Percentiles rank a stretch among this genome's conserved stretches.
Evolutionary conservation across 23 tunicate species (phyloP).

Genomic region (Pegea sp.): DNA sequence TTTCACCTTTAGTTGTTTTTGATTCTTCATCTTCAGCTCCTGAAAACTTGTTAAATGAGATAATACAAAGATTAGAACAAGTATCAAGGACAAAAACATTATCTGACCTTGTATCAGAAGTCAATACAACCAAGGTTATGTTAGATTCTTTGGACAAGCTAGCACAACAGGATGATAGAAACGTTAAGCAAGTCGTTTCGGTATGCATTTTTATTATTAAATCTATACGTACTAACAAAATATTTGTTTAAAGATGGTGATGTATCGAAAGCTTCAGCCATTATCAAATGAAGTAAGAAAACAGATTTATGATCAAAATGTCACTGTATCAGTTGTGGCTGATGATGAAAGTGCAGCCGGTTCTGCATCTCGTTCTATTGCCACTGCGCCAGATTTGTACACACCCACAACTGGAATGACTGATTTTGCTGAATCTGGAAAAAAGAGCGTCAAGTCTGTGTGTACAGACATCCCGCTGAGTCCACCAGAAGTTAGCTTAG

Average conservation of each 20-base stretch:
- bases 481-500: not conserved
- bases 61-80: not conserved
- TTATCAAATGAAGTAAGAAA: not conserved
- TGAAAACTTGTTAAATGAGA: no score
- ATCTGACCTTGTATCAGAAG: not conserved
- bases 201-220: not conserved
- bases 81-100: not conserved
- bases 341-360: not conserved
- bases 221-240: not conserved
- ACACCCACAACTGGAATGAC: not conserved
- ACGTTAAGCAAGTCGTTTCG: not conserved
- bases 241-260: not conserved
- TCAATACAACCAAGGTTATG: not conserved
- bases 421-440: conserved; percentile 3
- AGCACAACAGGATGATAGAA: not conserved
- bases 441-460: not conserved
- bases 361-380: not conserved
- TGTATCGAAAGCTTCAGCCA: not conserved
- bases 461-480: conserved; percentile 2
- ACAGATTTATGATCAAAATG: not conserved
- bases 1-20: not conserved
- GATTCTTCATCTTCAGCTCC: no score
- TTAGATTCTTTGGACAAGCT: not conserved
- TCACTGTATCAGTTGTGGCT: not conserved
- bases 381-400: not conserved